A percentile compares a stretch with the other conserved stretches of the same genome.
These are phyloP conservation scores for Eulemur coronatus DNA, from an alignment of 2,797 vertebrate genomes.

Conservation along the genomic window DNA sequence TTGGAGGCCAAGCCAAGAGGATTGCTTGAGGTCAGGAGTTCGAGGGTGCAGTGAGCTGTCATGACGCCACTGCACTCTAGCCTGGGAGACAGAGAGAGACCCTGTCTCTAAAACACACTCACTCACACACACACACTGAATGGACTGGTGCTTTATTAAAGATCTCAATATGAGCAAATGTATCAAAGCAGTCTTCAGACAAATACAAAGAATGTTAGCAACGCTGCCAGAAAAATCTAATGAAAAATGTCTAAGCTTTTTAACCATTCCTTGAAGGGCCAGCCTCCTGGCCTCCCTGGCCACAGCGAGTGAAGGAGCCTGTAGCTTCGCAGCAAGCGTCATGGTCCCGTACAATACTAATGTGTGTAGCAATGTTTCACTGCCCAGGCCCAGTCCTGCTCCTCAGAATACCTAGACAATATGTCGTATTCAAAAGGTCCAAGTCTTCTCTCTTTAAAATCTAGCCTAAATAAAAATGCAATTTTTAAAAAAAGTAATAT, in stretches of 20 bases:
- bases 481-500: neutral
- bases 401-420: neutral
- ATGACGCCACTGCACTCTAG: too few species aligned
- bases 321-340: fast-evolving
- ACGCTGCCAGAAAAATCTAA: neutral
- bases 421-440: neutral
- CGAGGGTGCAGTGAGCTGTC: too few species aligned
- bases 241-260: neutral
- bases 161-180: neutral
- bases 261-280: neutral
- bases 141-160: neutral
- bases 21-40: too few species aligned
- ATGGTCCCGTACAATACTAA: fast-evolving
- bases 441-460: neutral
- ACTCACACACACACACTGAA: neutral
- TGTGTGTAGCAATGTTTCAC: fast-evolving
- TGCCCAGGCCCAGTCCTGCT: neutral
- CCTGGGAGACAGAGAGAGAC: too few species aligned
- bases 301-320: fast-evolving
- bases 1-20: neutral
- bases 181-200: neutral
- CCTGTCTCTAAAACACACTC: too few species aligned
- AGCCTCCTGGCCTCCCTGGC: fast-evolving
- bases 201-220: neutral
- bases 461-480: neutral